Evolutionary conservation across 2,888 invertebrate species (phyloP), one percentile per base, ranked within the genome.

Genomic region (Shargacucullia verbasci): DNA sequence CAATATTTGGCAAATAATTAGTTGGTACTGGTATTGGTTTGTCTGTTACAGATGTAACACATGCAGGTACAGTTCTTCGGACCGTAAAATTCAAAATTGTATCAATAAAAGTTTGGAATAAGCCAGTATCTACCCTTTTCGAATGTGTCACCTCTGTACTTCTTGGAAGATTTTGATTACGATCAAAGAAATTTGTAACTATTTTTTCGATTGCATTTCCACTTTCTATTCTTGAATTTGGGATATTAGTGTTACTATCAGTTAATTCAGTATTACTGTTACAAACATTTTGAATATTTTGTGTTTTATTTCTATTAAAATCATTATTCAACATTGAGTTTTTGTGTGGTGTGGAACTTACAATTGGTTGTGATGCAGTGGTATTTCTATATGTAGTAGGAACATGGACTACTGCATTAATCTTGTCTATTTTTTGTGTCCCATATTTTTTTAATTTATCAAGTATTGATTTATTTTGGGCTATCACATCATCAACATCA

Each of bases 401-500:
- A n/a, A 71, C 68, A 38, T 73, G 55, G 39, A 65, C 34, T 14
- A 68, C 54, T 46, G 39, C 20, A 43, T 57, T 59, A 25, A 52
- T 41, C 9, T 13, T 38, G 14, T 31, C 46, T 0, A 38, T 43
- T 27, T 53, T 20, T n/a, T 25, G 38, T n/a, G 33, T 6, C 33
- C n/a, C 25, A 10, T 13, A 7, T 2, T 43, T 43, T 45, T 60
- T 65, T 38, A 37, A 63, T 59, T 63, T 68, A 13, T 50, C 12
- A 37, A 77, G 58, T 41, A 84, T 59, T n/a, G 71, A 61, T 56
- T 69, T 65, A 69, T 80, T 85, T 60, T 81, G 72, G 58, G 80
- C 82, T 49, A 88, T 78, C 3, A 86, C 45, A 40, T 80, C 74
- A 65, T 88, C 86, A 59, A 86, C 56, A 79, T 84, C 79, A 59